Evolutionary conservation across 2,888 invertebrate species (phyloP).

Genomic region (Andrena dorsata): DNA sequence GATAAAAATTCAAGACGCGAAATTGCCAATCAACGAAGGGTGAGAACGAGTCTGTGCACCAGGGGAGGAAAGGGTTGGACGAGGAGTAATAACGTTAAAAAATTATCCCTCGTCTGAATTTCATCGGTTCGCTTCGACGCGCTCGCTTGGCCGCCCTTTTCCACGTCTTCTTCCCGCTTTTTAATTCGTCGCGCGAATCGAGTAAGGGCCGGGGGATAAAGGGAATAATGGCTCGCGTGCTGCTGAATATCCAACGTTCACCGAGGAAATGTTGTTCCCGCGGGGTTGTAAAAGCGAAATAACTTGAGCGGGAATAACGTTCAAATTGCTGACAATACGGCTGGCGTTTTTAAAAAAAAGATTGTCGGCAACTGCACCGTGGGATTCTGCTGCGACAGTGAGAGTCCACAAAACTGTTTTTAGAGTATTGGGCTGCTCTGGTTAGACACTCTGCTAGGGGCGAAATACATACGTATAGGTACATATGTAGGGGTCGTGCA

Average conservation of each 20-base stretch:
- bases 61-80: conserved; percentile 57
- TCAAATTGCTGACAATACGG: conserved; percentile 36
- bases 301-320: conserved; percentile 35
- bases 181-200: conserved; percentile 54
- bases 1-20: conserved; percentile 85
- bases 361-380: not conserved
- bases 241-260: conserved; percentile 38
- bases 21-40: conserved; percentile 84
- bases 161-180: conserved; percentile 61
- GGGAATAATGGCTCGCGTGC: conserved; percentile 52
- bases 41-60: conserved; percentile 54
- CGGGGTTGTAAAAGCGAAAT: conserved; percentile 39
- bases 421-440: not conserved
- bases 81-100: conserved; percentile 83
- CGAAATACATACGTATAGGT: not conserved
- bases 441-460: not conserved
- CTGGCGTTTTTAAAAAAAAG: conserved; percentile 31
- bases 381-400: not conserved
- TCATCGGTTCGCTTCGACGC: conserved; percentile 83
- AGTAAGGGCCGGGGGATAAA: conserved; percentile 51
- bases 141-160: conserved; percentile 65
- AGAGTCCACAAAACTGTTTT: not conserved
- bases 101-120: conserved; percentile 83
- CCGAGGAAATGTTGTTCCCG: conserved; percentile 40
- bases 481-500: not conserved